Conservation (phyloP, 2,113 vertebrate species). For the Callithrix jacchus region DNA sequence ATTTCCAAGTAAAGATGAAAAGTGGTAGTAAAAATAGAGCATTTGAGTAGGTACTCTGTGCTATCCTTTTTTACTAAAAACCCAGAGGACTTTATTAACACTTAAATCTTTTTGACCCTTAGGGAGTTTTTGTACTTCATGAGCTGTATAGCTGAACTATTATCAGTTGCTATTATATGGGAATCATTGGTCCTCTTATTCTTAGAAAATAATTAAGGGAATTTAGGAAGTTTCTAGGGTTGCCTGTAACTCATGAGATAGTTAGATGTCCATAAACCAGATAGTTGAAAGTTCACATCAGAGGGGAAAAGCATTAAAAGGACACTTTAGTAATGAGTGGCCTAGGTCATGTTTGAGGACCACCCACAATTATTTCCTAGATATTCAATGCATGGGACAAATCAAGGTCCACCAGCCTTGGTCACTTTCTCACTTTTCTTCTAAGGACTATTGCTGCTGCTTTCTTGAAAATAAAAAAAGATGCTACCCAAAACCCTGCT, state of each 20-base stretch:
- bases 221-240: neutral
- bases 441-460: neutral
- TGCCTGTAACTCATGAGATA: neutral
- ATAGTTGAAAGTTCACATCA: neutral
- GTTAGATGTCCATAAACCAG: neutral
- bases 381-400: neutral
- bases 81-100: neutral
- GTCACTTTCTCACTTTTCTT: neutral
- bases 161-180: neutral
- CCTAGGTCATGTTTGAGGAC: neutral
- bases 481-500: neutral
- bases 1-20: slow-evolving; percentile 32
- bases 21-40: neutral
- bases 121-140: neutral
- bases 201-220: neutral
- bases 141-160: neutral
- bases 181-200: neutral
- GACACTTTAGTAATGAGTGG: neutral
- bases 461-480: slow-evolving; percentile 38
- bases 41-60: neutral
- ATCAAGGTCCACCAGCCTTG: neutral
- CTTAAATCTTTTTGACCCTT: neutral
- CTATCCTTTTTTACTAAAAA: neutral
- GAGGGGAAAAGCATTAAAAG: neutral
- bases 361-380: neutral